Base-by-base conservation (phyloP, 2,888 invertebrate genomes). In the Amphipoea oculea region DNA sequence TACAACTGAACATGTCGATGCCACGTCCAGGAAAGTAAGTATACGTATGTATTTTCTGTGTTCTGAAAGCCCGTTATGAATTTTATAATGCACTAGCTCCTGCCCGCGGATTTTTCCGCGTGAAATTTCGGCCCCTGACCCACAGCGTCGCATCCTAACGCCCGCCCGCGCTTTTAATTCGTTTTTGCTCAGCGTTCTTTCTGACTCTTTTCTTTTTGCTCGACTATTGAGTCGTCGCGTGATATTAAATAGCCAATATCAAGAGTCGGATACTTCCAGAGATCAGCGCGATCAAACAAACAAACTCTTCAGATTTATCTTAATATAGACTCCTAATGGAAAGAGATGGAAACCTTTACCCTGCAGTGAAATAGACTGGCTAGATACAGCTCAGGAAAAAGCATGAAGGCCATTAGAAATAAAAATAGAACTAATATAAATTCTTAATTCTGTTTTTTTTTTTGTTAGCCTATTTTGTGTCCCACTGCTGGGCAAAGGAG, bases 1-100 rank as follows among this genome's bases (percentile, higher is more conserved):
- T 99, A 4, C 97, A 99, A 87, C 95, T 99, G 42, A 97, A 97
- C 77, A 97, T 98, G 86, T 97, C 98, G n/a, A 97, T 98, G 84
- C 98, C 98, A 14, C 97, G 98, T 23, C 98, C 98, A 2, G 97
- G 98, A 85, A 98, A 97, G 97, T 97, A 89, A 92, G 95, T 91
- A 63, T 54, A 57, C 14, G 20, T 69, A 57, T 72, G 42, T 70
- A 77, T 69, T 65, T 80, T 62, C 45, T 42, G 63, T 78, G 60
- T 66, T 78, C 29, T 66, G 62, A 73, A 81, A 81, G 66, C 77
- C 29, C 5, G 3, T 17, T 11, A 51, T 45, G 63, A 65, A 78
- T 72, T 65, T 82, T 72, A 65, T 45, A 57, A 78, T 73, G 20
- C 63, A 69, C 29, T 57, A 23, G 57, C 23, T n/a, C 11, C n/a